Evolutionary conservation across 53 echinoderm and acorn worm species (phyloP).

Genomic region (Actinopyga echinites): DNA sequence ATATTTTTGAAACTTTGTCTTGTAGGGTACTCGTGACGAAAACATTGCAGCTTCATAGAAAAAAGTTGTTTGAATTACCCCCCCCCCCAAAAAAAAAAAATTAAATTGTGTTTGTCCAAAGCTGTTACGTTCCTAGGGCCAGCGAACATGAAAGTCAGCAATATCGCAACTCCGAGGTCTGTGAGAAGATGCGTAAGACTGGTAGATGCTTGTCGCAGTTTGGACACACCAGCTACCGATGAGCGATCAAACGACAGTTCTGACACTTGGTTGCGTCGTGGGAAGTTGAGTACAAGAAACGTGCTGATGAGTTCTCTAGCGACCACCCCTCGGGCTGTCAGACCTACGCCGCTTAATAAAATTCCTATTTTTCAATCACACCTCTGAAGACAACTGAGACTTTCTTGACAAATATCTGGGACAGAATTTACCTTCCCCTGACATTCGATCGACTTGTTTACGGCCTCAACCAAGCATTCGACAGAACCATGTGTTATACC

Average conservation of each 20-base stretch:
- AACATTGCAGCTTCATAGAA: too few relatives aligned
- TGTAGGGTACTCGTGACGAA: too few relatives aligned
- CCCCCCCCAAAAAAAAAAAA: too few relatives aligned
- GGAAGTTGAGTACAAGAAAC: slow-evolving; percentile 36
- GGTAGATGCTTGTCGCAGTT: background rate
- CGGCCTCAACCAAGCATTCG: background rate
- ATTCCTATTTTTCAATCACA: slow-evolving; percentile 43
- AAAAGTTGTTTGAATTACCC: too few relatives aligned
- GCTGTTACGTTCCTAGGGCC: too few relatives aligned
- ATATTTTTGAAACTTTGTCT: too few relatives aligned
- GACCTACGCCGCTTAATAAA: slow-evolving; percentile 34
- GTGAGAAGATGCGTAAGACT: too few relatives aligned
- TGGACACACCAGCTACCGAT: slow-evolving; percentile 10
- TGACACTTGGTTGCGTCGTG: slow-evolving; percentile 42
- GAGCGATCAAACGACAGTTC: slow-evolving; percentile 19
- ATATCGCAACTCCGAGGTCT: too few relatives aligned
- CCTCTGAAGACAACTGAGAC: slow-evolving; percentile 39
- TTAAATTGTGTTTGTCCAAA: too few relatives aligned
- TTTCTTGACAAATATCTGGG: slow-evolving; percentile 43
- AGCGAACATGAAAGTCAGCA: too few relatives aligned
- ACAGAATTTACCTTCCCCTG: slow-evolving; percentile 30
- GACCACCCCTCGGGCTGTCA: slow-evolving; percentile 42
- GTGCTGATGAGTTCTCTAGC: slow-evolving; percentile 36
- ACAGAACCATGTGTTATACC: too few relatives aligned
- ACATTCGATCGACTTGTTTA: slow-evolving; percentile 40